phyloP scores from a whole-genome alignment of 2,797 vertebrate species.

The Aplochiton taeniatus region DNA sequence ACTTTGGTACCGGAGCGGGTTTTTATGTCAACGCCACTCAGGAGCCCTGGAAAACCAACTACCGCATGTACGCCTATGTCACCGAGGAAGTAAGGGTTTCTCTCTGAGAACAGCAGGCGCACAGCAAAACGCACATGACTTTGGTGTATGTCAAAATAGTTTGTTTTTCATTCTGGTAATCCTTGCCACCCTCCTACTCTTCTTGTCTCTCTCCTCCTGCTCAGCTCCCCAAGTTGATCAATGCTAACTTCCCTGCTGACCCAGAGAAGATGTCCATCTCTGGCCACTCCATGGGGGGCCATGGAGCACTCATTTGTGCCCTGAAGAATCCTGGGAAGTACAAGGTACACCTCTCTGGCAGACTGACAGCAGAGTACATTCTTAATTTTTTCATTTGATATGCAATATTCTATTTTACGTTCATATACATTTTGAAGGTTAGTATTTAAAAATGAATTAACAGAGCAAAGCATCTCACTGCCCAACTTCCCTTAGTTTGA shows the following conservation, averaged over 20 bases:
- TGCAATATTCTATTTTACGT: too few relatives aligned
- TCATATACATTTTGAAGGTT: too few relatives aligned
- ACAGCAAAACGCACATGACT: too few relatives aligned
- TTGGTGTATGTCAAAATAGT: neutral
- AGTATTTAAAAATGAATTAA: too few relatives aligned
- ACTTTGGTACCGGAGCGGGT: slow-evolving; percentile 94
- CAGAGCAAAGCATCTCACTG: too few relatives aligned
- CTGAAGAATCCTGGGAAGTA: slow-evolving; percentile 92
- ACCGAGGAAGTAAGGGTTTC: slow-evolving; percentile 84
- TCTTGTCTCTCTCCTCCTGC: neutral
- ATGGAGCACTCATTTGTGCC: slow-evolving; percentile 89
- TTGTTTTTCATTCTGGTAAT: too few relatives aligned
- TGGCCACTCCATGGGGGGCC: slow-evolving; percentile 98
- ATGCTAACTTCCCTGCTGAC: slow-evolving; percentile 87
- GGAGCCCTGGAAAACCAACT: slow-evolving; percentile 94
- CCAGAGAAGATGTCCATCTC: slow-evolving; percentile 86
- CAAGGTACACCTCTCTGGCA: slow-evolving; percentile 73
- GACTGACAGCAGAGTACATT: neutral
- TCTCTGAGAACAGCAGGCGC: neutral
- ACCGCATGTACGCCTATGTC: slow-evolving; percentile 94
- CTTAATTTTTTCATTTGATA: too few relatives aligned
- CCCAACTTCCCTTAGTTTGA: too few relatives aligned
- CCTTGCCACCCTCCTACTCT: neutral
- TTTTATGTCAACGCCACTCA: slow-evolving; percentile 93
- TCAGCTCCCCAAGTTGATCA: slow-evolving; percentile 90